Evolutionary conservation across 2,888 invertebrate genomes (phyloP).

Genomic region (Myopa tessellatipennis): DNA sequence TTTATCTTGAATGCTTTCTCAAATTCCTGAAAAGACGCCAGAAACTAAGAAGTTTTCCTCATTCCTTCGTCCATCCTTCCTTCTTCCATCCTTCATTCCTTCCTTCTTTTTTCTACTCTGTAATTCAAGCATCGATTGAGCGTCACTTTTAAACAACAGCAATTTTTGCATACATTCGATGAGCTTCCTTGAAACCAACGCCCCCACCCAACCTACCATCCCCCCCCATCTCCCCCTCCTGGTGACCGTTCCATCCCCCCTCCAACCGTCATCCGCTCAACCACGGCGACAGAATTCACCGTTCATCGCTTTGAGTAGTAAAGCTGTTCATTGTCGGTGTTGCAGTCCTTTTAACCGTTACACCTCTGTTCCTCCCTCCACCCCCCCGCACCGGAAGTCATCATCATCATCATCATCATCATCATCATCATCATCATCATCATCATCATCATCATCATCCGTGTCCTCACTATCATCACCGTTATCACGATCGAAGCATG

Average conservation of each 20-base stretch:
- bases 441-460: not conserved
- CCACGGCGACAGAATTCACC: not conserved
- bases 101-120: no score
- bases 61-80: no score
- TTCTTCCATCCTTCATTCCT: no score
- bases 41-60: no score
- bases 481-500: constrained; percentile 29
- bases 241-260: not conserved
- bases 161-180: no score
- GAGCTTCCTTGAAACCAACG: not conserved
- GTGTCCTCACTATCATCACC: constrained; percentile 1
- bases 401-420: not conserved
- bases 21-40: no score
- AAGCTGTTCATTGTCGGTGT: no score
- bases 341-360: no score
- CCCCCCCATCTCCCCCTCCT: not conserved
- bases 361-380: not conserved
- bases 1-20: no score
- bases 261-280: not conserved
- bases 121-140: no score
- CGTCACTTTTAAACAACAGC: no score
- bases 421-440: not conserved
- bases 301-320: no score
- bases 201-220: not conserved
- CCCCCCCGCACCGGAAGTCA: not conserved